Evolutionary conservation across 2,797 vertebrate species (phyloP), one percentile per base, ranked within the genome.

Genomic region (Lerista edwardsae): DNA sequence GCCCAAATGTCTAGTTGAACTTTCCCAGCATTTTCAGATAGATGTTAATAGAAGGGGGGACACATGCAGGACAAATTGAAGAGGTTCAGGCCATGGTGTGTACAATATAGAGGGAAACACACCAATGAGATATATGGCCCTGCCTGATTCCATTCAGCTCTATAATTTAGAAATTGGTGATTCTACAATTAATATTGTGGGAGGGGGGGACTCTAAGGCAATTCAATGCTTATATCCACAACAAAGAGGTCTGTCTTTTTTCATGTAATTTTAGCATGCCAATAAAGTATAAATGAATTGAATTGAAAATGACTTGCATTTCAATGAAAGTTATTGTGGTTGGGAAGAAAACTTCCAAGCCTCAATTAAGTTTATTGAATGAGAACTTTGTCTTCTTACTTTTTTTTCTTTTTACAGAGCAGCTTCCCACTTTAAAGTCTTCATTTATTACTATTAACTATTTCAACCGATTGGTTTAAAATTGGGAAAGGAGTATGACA

Each of bases 301-400:
- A 85, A 67, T 74, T 79, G 75, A 79, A 84, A 84, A 79, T 79
- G 41, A 65, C 59, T 73, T 79, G 65, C 76, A 84, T 85, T 80
- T 85, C 77, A 85, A 67, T 68, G 77, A 67, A 85, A 74, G 15
- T 27, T 79, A 85, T 74, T 80, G 84, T 75, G 71, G 69, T 19
- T 74, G 61, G 62, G 61, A 75, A 80, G 47, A 44, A 85, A 80
- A 47, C 61, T 41, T 80, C 69, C 71, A 80, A 80, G 62, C 65
- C 75, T 80, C 71, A 85, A 80, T 85, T 85, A 85, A 57, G 15
- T 74, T 62, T 75, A n/a, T 41, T 75, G 84, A 85, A 85, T 44
- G 78, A 80, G 84, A 80, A 80, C 62, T 67, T 75, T 85, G 84
- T 80, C 51, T 61, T 68, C 73, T 82, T 75, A 21, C n/a, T 23